Percentiles rank a stretch among this genome's conserved stretches.
Conservation (phyloP, 2,113 vertebrate species). For the Egretta garzetta region DNA sequence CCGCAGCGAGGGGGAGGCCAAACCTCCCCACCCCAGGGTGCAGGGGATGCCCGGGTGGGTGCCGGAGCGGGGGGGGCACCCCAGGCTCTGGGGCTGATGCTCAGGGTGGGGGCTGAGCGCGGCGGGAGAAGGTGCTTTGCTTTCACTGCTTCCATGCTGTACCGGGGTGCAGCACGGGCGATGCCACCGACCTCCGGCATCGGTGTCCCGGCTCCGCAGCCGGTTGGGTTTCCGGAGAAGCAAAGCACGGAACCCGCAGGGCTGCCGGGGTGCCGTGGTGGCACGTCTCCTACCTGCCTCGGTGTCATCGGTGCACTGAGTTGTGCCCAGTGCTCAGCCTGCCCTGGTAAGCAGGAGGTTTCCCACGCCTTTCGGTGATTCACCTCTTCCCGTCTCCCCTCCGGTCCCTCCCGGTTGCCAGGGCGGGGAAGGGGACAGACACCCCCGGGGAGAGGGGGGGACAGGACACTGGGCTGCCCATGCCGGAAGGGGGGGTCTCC, state of each 20-base stretch:
- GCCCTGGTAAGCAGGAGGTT: rapidly evolving
- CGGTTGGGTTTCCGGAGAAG: neutral
- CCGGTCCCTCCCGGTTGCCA: neutral
- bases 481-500: neutral
- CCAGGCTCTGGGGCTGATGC: neutral
- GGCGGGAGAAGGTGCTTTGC: neutral
- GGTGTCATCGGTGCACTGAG: rapidly evolving
- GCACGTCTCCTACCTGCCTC: rapidly evolving
- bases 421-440: neutral
- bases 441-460: neutral
- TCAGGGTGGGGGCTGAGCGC: rapidly evolving
- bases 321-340: neutral
- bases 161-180: rapidly evolving
- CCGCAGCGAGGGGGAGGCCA: neutral
- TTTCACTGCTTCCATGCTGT: neutral
- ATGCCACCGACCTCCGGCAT: neutral
- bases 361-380: neutral
- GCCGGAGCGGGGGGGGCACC: too few species aligned
- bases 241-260: neutral
- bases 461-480: neutral
- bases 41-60: neutral
- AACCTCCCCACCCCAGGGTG: neutral
- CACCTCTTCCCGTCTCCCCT: neutral
- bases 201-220: too few species aligned
- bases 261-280: neutral